Base-by-base conservation (phyloP, 37 sponge, comb jelly and placozoan species). In the Ianthella basta region DNA sequence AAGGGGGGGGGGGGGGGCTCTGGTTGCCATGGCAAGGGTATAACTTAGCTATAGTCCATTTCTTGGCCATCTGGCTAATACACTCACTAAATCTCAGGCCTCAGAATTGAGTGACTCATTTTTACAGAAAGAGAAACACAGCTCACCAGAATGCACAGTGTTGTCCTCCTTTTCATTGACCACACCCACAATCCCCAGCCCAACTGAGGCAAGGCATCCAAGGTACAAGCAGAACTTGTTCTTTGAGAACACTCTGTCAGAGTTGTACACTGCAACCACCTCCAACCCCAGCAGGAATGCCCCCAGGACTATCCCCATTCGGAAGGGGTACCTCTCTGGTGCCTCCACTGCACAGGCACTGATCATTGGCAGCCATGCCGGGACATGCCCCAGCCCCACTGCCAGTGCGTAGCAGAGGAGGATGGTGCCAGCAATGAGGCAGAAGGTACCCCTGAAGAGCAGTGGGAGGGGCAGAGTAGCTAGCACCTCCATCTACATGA, bases 311-410 rank as follows among this genome's bases (percentile, higher is more conserved):
- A 95, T 80, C 1, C 96, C 96, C 29, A 80, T 77, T 16, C 96
- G 61, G 82, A 95, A 95, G 37, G 69, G 81, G 73, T 91, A 92
- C 85, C 83, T 66, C 87, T 95, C 96, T 0, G 96, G 96, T 57
- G 89, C 39, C n/a, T 72, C 70, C 0, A 92, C 91, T 21, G 92
- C 96, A 81, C 96, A 95, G 72, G 80, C 91, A 59, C 91, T 90
- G 83, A 95, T 95, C 87, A 93, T 95, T 5, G 96, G 96, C 38
- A 95, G 88, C 91, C 93, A 95, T 0, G 89, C 73, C 21, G 86
- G 82, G 33, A 88, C 88, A 81, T 95, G 96, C 21, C 89, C 86
- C 36, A 84, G 55, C 14, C 56, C 33, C 20, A 95, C 93, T 6
- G 96, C 96, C 16, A 92, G 35, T 15, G 38, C 82, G 72, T 95